phyloP scores from a whole-genome alignment of 2,888 invertebrate species.

The Lasioglossum zephyrum region DNA sequence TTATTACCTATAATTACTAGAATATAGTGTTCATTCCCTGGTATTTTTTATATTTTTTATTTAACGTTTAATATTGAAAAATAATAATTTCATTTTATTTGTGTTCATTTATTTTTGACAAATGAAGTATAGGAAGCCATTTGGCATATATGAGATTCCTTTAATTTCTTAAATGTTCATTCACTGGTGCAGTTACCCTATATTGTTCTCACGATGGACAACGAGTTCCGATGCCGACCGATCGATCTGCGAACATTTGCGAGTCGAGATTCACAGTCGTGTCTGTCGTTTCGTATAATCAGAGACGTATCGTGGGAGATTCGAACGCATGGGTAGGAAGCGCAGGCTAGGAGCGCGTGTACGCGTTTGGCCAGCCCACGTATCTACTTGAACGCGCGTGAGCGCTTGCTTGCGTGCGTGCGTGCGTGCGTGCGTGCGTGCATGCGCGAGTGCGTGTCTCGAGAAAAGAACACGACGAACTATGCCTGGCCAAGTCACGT shows the following conservation, averaged over 20 bases:
- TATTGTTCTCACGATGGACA: background rate
- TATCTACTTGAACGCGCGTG: constrained; percentile 11
- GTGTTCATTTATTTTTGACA: too few relatives aligned
- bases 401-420: background rate
- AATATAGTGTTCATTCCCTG: too few relatives aligned
- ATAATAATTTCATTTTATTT: too few relatives aligned
- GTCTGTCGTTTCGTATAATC: background rate
- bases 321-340: constrained; percentile 60
- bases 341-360: constrained; percentile 41
- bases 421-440: background rate
- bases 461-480: constrained; percentile 37
- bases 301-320: constrained; percentile 56
- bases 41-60: too few relatives aligned
- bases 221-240: background rate
- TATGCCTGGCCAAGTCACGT: constrained; percentile 63
- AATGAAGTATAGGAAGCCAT: too few relatives aligned
- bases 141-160: too few relatives aligned
- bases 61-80: too few relatives aligned
- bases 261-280: background rate
- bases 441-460: background rate
- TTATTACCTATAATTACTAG: too few relatives aligned
- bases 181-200: too few relatives aligned
- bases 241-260: background rate
- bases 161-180: too few relatives aligned
- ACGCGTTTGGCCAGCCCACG: constrained; percentile 58